A percentile compares a stretch with the other conserved stretches of the same genome.
These are phyloP conservation scores for Myotis yumanensis DNA, from an alignment of 2,113 vertebrate species.

Conservation along the genomic window DNA sequence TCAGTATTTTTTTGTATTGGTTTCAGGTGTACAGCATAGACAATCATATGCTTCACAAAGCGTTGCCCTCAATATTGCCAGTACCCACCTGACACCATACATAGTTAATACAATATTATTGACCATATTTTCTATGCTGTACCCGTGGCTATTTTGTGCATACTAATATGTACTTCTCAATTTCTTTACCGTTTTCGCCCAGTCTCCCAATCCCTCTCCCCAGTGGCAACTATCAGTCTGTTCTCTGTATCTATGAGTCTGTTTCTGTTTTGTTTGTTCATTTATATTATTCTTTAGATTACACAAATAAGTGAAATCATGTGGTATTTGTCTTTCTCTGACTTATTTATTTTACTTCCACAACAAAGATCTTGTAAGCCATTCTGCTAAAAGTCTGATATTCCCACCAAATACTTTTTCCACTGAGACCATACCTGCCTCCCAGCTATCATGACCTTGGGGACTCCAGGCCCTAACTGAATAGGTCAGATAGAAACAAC, in stretches of 20 bases:
- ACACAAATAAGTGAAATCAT: neutral
- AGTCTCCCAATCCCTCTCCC: neutral
- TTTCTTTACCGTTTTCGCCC: neutral
- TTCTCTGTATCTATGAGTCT: neutral
- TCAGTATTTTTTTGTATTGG: neutral
- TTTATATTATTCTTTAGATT: neutral
- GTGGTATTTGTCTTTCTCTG: neutral
- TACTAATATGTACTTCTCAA: neutral
- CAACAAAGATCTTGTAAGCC: neutral
- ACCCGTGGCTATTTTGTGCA: neutral
- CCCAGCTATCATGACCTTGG: neutral
- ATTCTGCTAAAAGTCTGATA: slow-evolving; percentile 27
- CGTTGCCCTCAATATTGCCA: neutral
- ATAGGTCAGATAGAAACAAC: slow-evolving; percentile 41
- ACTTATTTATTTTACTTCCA: neutral
- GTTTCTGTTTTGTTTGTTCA: neutral
- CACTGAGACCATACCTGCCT: neutral
- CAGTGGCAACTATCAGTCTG: neutral
- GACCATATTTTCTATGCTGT: neutral
- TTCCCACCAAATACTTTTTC: slow-evolving; percentile 17
- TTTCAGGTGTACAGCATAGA: neutral
- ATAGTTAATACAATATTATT: neutral
- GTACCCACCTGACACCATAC: neutral
- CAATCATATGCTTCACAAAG: neutral
- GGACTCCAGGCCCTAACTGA: slow-evolving; percentile 39